phyloP scores from a whole-genome alignment of 2,113 vertebrate genomes.

The Bagarius yarrelli region DNA sequence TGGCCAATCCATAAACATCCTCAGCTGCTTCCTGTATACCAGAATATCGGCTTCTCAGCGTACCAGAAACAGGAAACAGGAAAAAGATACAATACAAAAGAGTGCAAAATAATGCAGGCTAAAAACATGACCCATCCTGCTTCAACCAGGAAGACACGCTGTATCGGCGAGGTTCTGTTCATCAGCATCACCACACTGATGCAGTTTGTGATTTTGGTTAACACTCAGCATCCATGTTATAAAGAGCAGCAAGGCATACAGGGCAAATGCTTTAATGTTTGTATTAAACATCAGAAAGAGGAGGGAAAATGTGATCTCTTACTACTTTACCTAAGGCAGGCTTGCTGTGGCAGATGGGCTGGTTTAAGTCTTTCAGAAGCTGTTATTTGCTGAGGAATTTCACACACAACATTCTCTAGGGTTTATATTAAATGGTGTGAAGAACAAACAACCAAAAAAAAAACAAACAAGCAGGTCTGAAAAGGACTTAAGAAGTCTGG shows the following conservation, averaged over 20 bases:
- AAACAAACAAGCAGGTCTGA: neutral
- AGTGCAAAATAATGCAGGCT: neutral
- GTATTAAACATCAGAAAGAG: neutral
- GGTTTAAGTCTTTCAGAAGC: neutral
- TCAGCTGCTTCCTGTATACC: slow-evolving; percentile 36
- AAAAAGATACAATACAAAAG: slow-evolving; percentile 23
- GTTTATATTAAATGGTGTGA: neutral
- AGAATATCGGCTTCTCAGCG: neutral
- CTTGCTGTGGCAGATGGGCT: neutral
- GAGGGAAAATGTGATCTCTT: neutral
- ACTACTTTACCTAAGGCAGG: neutral
- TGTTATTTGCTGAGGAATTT: neutral
- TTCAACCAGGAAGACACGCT: slow-evolving; percentile 1
- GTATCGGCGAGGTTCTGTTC: neutral
- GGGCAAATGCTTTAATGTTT: neutral
- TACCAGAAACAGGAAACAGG: slow-evolving; percentile 28
- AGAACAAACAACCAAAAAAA: neutral
- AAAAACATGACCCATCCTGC: neutral
- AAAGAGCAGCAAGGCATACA: neutral
- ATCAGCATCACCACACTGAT: neutral
- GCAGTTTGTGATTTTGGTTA: neutral
- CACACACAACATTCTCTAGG: neutral
- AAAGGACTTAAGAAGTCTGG: neutral
- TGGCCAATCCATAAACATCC: slow-evolving; percentile 35
- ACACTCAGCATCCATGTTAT: neutral